phyloP scores from a whole-genome alignment of 2,888 invertebrate species.

The Euphydryas editha region DNA sequence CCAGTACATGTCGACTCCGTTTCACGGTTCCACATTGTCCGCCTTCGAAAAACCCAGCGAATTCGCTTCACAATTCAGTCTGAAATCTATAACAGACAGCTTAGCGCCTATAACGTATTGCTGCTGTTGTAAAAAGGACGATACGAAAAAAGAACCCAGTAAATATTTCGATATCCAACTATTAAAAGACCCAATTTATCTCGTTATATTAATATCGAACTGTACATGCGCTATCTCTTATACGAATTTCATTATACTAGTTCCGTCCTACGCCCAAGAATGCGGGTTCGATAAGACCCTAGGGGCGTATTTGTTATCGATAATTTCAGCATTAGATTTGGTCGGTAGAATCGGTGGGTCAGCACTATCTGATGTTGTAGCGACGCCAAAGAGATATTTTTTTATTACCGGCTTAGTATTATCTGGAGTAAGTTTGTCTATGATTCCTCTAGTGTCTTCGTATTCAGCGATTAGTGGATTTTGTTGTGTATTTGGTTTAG shows the following conservation, averaged over 20 bases:
- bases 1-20: conserved; percentile 92
- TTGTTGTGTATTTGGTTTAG: conserved; percentile 91
- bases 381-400: conserved; percentile 92
- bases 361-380: conserved; percentile 89
- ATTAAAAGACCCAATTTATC: conserved; percentile 90
- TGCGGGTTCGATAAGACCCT: conserved; percentile 88
- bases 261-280: conserved; percentile 90
- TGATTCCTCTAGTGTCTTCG: conserved; percentile 87
- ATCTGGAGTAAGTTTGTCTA: conserved; percentile 89
- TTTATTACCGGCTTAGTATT: conserved; percentile 90
- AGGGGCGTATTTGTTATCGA: conserved; percentile 89
- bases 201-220: conserved; percentile 92
- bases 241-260: conserved; percentile 92
- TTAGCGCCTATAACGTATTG: conserved; percentile 75
- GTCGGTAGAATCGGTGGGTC: conserved; percentile 94
- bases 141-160: conserved; percentile 70
- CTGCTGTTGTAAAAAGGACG: conserved; percentile 67
- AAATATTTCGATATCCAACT: conserved; percentile 90
- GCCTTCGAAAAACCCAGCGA: conserved; percentile 90
- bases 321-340: conserved; percentile 91
- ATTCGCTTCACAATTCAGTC: conserved; percentile 90
- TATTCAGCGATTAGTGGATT: conserved; percentile 87
- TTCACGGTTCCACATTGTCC: conserved; percentile 92
- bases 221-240: conserved; percentile 94
- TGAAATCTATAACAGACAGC: conserved; percentile 86